Base-by-base conservation (phyloP, 2,888 invertebrate species). In the Zhuqinia jingwanae region DNA sequence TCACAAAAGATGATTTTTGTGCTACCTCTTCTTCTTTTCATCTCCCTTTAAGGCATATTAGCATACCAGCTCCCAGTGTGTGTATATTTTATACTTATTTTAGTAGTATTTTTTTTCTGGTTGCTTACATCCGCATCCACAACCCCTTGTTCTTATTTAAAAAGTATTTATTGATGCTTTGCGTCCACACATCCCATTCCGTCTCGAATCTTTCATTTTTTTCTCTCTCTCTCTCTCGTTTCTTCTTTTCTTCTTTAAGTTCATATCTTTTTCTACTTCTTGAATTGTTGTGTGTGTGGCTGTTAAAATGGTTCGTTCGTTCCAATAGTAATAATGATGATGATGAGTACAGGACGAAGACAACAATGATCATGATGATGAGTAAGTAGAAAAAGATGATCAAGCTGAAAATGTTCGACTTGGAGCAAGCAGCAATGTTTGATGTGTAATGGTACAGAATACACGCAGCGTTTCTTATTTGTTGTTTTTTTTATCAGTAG, bases 331-430 rank as follows among this genome's bases (percentile, higher is more conserved):
- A 58, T 25, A 47, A 47, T 47, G n/a, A 60, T 60, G 15, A 27
- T 60, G 22, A 56, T 60, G 27, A 60, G 22, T 27, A 15, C 15
- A 27, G n/a, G 10, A n/a, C 15, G 50, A 15, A n/a, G n/a, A n/a
- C n/a, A n/a, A n/a, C n/a, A n/a, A n/a, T n/a, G n/a, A n/a, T n/a
- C n/a, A n/a, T n/a, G n/a, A n/a, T n/a, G n/a, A n/a, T n/a, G n/a
- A 60, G 60, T 27, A 60, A 27, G 60, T 60, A 60, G 60, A 60
- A n/a, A n/a, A n/a, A 0, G 20, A 42, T 42, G 36, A 65, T 65
- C 65, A 65, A 42, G 42, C 42, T 65, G 65, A 60, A n/a, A 60
- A 27, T 27, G 60, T 60, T 27, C 60, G 60, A 60, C 60, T 60
- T 27, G 60, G 42, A 65, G 65, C 42, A 42, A 17, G 20, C 17